Percentiles rank a stretch among this genome's conserved stretches.
Evolutionary conservation across 2,888 invertebrate genomes (phyloP).

Genomic region (Mythimna ferrago): DNA sequence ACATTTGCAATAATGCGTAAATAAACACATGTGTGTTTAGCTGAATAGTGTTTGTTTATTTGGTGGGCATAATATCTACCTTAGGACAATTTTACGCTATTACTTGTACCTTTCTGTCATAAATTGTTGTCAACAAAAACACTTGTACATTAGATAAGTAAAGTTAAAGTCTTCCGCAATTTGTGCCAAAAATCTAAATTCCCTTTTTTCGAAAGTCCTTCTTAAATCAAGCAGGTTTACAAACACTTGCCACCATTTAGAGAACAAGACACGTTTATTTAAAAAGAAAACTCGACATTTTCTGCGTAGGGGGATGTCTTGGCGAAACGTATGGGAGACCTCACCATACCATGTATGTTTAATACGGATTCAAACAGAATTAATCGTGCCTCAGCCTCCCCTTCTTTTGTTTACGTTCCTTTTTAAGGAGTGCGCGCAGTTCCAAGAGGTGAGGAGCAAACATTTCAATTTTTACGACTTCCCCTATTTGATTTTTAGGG

Average conservation of each 20-base stretch:
- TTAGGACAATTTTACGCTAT: too few species aligned
- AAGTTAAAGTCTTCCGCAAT: neutral
- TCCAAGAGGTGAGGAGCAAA: slow-evolving; percentile 52
- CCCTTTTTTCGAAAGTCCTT: neutral
- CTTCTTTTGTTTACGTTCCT: slow-evolving; percentile 50
- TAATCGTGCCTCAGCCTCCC: slow-evolving; percentile 44
- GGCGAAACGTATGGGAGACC: slow-evolving; percentile 21
- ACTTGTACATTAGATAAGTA: neutral
- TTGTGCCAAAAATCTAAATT: neutral
- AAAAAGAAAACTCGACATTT: slow-evolving; percentile 30
- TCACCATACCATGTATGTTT: slow-evolving; percentile 41
- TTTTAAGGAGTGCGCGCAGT: slow-evolving; percentile 35
- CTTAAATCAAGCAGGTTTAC: slow-evolving; percentile 23
- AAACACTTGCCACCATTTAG: slow-evolving; percentile 19
- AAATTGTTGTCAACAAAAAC: neutral
- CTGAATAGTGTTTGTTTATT: too few species aligned
- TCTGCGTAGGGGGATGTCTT: slow-evolving; percentile 11
- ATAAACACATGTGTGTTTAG: too few species aligned
- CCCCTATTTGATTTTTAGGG: slow-evolving; percentile 46
- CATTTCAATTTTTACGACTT: slow-evolving; percentile 58
- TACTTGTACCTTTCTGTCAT: too few species aligned
- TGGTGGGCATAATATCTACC: too few species aligned
- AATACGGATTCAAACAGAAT: slow-evolving; percentile 57
- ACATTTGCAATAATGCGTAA: too few species aligned
- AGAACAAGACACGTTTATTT: slow-evolving; percentile 33